These are phyloP conservation scores for Astreopora myriophthalma DNA, from an alignment of 64 coral and sea anemone genomes.

Conservation along the genomic window DNA sequence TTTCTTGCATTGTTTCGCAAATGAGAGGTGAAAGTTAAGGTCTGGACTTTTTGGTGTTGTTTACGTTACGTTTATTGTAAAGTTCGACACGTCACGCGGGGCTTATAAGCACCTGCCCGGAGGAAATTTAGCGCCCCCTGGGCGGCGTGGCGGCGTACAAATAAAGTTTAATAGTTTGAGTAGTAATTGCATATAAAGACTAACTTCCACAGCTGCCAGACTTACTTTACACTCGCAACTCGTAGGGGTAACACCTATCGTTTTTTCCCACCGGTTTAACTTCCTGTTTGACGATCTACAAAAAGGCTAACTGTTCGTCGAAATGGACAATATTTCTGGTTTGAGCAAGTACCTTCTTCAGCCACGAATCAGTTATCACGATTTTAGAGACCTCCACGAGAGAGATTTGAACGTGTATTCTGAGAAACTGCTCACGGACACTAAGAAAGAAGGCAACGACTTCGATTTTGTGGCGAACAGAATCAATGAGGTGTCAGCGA, in stretches of 20 bases:
- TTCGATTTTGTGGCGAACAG: neutral
- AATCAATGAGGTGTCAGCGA: neutral
- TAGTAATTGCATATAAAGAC: conserved; percentile 34
- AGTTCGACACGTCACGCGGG: conserved; percentile 49
- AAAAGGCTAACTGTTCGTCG: neutral
- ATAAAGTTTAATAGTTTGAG: neutral
- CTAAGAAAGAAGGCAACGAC: neutral
- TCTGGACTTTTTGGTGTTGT: conserved; percentile 17
- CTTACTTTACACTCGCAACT: conserved; percentile 3
- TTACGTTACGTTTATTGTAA: conserved; percentile 43
- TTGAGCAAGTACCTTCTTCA: conserved; percentile 36
- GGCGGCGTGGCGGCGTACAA: neutral
- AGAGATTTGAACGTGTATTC: conserved; percentile 7
- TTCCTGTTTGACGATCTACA: neutral
- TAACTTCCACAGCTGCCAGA: conserved; percentile 28
- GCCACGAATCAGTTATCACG: conserved; percentile 27
- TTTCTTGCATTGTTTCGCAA: conserved; percentile 12
- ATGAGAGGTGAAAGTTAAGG: neutral
- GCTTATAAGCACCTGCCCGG: conserved; percentile 26
- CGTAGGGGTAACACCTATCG: neutral
- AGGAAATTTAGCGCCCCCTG: conserved; percentile 46
- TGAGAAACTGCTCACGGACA: conserved; percentile 5
- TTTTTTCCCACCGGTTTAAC: neutral
- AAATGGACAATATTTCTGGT: conserved; percentile 19
- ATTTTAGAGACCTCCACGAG: conserved; percentile 14